These are phyloP conservation scores for Hafferia zeledoni DNA, from an alignment of 2,797 vertebrate species.

Conservation along the genomic window DNA sequence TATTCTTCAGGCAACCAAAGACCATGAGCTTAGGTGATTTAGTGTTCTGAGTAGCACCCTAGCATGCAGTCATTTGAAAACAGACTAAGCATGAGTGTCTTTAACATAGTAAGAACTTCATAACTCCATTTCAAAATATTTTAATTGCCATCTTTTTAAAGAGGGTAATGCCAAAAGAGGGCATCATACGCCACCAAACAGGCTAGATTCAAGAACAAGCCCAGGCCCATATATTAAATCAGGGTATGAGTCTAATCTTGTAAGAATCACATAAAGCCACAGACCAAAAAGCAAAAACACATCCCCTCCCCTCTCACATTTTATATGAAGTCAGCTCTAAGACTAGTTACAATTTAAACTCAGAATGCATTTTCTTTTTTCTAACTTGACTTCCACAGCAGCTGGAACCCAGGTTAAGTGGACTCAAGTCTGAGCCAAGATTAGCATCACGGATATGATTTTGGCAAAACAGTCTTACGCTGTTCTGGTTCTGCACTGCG, in stretches of 20 bases:
- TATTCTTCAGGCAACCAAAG: neutral
- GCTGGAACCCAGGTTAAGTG: neutral
- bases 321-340: neutral
- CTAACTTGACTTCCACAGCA: neutral
- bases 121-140: neutral
- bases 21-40: neutral
- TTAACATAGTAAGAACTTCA: neutral
- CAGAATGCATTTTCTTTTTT: neutral
- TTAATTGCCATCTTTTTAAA: neutral
- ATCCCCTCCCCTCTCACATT: accelerated
- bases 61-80: neutral
- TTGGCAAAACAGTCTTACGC: conserved; percentile 71
- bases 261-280: neutral
- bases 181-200: neutral
- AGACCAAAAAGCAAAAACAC: neutral
- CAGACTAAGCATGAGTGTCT: neutral
- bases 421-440: neutral
- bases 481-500: conserved; percentile 84
- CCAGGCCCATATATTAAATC: neutral
- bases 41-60: neutral
- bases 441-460: neutral
- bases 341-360: neutral
- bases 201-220: neutral
- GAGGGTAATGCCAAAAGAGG: neutral
- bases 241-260: neutral